These are phyloP conservation scores for Julus scanicus DNA, from an alignment of 2,888 invertebrate genomes.

Conservation along the genomic window DNA sequence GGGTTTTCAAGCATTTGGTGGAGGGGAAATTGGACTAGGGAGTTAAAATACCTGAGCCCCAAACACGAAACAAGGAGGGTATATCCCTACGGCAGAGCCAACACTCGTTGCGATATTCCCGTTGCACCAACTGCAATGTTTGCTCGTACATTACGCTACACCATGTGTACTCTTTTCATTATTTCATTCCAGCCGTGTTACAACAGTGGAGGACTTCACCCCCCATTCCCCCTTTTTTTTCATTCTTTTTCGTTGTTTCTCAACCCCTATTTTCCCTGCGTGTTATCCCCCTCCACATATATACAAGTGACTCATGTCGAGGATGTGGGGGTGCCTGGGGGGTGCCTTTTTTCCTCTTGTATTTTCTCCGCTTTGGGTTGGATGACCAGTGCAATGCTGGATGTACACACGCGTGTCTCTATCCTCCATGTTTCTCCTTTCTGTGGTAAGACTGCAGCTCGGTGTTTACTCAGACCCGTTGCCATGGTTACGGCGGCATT, in stretches of 20 bases:
- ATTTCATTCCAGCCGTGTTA: not conserved
- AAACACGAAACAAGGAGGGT: not conserved
- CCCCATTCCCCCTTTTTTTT: not conserved
- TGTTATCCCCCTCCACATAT: not conserved
- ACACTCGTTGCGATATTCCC: not conserved
- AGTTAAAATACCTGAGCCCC: not conserved
- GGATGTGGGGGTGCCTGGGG: not conserved
- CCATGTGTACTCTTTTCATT: not conserved
- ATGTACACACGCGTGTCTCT: not conserved
- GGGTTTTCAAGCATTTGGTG: not conserved
- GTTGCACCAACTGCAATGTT: constrained; percentile 26
- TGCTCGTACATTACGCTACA: not conserved
- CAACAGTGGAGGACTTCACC: not conserved
- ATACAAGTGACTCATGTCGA: not conserved
- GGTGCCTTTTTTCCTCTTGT: not conserved
- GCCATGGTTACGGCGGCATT: constrained; percentile 51
- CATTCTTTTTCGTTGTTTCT: not conserved
- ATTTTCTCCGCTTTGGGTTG: not conserved
- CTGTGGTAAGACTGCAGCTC: constrained; percentile 26
- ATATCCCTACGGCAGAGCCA: not conserved
- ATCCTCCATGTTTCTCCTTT: not conserved
- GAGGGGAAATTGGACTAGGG: not conserved
- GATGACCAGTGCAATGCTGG: constrained; percentile 35
- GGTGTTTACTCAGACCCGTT: constrained; percentile 50
- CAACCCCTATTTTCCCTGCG: not conserved